Conservation (phyloP, 2,888 invertebrate genomes). For the Caenorhabditis virilis region DNA sequence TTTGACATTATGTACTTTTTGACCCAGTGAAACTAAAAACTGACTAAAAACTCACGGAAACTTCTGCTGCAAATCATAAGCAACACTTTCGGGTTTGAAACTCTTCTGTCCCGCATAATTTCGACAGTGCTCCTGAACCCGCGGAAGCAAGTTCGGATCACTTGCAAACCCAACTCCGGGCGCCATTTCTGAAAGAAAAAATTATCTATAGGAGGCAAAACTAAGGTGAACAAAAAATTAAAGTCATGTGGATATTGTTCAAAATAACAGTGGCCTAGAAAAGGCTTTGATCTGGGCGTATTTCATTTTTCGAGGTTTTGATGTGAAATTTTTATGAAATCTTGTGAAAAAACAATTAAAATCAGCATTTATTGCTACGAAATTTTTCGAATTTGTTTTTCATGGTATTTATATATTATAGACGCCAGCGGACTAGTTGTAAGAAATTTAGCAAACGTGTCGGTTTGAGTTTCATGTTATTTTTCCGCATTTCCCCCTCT, state of each 20-base stretch:
- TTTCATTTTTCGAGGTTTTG: too few relatives aligned
- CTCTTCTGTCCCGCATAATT: constrained; percentile 32
- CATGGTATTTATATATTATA: too few relatives aligned
- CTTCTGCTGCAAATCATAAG: constrained; percentile 50
- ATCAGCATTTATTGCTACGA: too few relatives aligned
- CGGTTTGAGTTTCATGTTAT: not conserved
- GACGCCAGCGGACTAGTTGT: too few relatives aligned
- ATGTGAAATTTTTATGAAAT: not conserved
- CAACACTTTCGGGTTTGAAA: constrained; percentile 45
- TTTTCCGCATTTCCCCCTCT: not conserved
- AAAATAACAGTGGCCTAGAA: too few relatives aligned
- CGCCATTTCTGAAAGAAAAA: constrained; percentile 11
- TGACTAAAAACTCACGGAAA: constrained; percentile 38
- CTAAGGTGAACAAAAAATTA: too few relatives aligned
- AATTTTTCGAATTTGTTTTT: not conserved
- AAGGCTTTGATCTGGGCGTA: too few relatives aligned
- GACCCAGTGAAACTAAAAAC: too few relatives aligned
- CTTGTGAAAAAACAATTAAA: not conserved
- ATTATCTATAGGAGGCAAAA: not conserved
- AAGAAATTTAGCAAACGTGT: too few relatives aligned
- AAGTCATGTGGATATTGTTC: too few relatives aligned
- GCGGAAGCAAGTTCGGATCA: constrained; percentile 38
- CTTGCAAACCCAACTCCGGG: constrained; percentile 22
- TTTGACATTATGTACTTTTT: too few relatives aligned
- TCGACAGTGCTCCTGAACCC: constrained; percentile 42